phyloP scores from a whole-genome alignment of 1,140 invertebrate genomes.

The Polyergus mexicanus region DNA sequence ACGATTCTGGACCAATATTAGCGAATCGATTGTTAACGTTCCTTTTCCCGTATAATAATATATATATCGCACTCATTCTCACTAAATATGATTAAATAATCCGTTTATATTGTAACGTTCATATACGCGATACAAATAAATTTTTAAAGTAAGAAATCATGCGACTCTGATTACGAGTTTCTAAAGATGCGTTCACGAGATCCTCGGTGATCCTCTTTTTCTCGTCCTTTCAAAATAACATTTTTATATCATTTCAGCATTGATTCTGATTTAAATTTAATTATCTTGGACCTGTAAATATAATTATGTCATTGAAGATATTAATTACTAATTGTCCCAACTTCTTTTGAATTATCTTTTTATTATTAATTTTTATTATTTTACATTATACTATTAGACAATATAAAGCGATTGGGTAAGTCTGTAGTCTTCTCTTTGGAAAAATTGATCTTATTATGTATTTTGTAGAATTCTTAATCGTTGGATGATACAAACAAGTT shows the following conservation, averaged over 20 bases:
- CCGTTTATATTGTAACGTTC: constrained; percentile 51
- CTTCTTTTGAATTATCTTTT: constrained; percentile 34
- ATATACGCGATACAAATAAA: constrained; percentile 80
- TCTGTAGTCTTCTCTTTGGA: constrained; percentile 51
- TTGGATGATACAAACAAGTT: constrained; percentile 53
- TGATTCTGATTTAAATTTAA: constrained; percentile 20
- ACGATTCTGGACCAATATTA: constrained; percentile 33
- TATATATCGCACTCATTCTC: not conserved
- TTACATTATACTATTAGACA: constrained; percentile 54
- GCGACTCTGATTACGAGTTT: constrained; percentile 76
- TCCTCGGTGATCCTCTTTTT: constrained; percentile 62
- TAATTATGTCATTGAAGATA: constrained; percentile 44
- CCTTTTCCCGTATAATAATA: not conserved
- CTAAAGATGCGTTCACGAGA: constrained; percentile 63
- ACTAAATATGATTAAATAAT: constrained; percentile 26
- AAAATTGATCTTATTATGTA: constrained; percentile 59
- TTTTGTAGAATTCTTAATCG: constrained; percentile 50
- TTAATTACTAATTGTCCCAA: constrained; percentile 28
- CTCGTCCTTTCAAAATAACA: constrained; percentile 14
- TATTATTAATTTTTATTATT: constrained; percentile 58
- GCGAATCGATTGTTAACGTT: constrained; percentile 38
- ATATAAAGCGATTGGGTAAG: constrained; percentile 57
- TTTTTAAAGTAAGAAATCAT: constrained; percentile 84
- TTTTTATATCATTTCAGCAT: constrained; percentile 34
- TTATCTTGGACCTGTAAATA: constrained; percentile 43